Evolutionary conservation across 37 sponge, comb jelly and placozoan genomes (phyloP), one percentile per base, ranked within the genome.

Genomic region (Geodia barretti): DNA sequence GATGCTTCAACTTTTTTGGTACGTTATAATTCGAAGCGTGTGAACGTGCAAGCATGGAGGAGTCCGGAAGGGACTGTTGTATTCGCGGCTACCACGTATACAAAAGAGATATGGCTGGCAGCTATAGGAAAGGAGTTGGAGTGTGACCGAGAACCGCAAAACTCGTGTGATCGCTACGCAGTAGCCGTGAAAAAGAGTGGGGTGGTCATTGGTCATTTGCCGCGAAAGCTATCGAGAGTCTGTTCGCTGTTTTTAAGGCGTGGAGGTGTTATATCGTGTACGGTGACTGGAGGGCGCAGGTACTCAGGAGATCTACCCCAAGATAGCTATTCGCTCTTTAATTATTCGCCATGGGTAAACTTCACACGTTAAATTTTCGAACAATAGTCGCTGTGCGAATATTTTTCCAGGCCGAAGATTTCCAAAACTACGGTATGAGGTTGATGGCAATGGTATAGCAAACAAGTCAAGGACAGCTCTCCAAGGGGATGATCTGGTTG

Each of bases 301-400:
- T 82, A 82, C 33, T 82, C 83, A 17, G 20, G 25, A 2, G 83
- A 82, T 73, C 74, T 82, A 28, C 79, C 79, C 41, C 79, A 79
- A 79, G 69, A 68, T 66, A 68, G 79, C 26, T 75, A 39, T 41
- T 75, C 72, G 73, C 65, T 73, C 64, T 41, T 60, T 3, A 30
- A 5, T 32, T 84, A 76, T 19, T 14, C 25, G 77, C 42, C 7
- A 26, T 35, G 35, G 25, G 47, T 47, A 68, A 41, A 19, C n/a
- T n/a, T n/a, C n/a, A n/a, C n/a, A n/a, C n/a, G n/a, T n/a, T n/a
- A n/a, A n/a, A n/a, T n/a, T n/a, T n/a, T n/a, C n/a, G n/a, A n/a
- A n/a, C n/a, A n/a, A n/a, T n/a, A n/a, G n/a, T n/a, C n/a, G n/a
- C n/a, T 59, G 60, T 21, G 20, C 20, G 60, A 14, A 21, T 21